Evolutionary conservation across 1,140 invertebrate species (phyloP).

Genomic region (Hycleus cichorii): DNA sequence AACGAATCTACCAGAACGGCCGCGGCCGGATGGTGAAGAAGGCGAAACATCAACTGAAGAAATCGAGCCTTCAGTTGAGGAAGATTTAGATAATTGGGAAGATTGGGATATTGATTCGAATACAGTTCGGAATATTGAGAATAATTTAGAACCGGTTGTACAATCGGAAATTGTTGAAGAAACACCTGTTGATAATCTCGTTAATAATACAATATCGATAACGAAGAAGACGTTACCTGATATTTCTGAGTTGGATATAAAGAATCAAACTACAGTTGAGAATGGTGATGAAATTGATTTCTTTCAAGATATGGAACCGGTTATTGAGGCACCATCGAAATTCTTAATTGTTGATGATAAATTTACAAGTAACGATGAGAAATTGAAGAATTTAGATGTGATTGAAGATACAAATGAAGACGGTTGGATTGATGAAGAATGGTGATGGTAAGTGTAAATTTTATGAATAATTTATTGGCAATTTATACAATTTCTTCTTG

Average conservation of each 20-base stretch:
- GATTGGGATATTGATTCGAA: conserved; percentile 63
- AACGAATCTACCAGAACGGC: conserved; percentile 57
- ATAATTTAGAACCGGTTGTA: background rate
- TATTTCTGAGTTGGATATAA: conserved; percentile 67
- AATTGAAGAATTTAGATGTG: conserved; percentile 23
- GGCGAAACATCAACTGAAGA: conserved; percentile 51
- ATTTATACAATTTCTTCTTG: conserved; percentile 20
- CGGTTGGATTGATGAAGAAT: conserved; percentile 36
- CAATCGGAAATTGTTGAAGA: background rate
- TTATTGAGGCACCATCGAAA: conserved; percentile 57
- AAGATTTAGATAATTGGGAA: conserved; percentile 55
- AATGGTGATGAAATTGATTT: conserved; percentile 61
- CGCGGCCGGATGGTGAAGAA: conserved; percentile 74
- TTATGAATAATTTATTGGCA: conserved; percentile 29
- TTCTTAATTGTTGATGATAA: conserved; percentile 25
- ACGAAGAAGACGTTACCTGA: conserved; percentile 46
- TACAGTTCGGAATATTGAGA: conserved; percentile 21
- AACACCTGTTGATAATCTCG: background rate
- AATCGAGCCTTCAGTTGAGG: conserved; percentile 31
- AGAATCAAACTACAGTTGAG: conserved; percentile 47
- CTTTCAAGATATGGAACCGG: conserved; percentile 77
- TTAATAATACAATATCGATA: no score
- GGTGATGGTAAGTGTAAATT: conserved; percentile 14
- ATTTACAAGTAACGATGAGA: conserved; percentile 5
- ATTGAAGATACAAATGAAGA: conserved; percentile 26